Evolutionary conservation across 2,888 invertebrate species (phyloP).

Genomic region (Clanis bilineata): DNA sequence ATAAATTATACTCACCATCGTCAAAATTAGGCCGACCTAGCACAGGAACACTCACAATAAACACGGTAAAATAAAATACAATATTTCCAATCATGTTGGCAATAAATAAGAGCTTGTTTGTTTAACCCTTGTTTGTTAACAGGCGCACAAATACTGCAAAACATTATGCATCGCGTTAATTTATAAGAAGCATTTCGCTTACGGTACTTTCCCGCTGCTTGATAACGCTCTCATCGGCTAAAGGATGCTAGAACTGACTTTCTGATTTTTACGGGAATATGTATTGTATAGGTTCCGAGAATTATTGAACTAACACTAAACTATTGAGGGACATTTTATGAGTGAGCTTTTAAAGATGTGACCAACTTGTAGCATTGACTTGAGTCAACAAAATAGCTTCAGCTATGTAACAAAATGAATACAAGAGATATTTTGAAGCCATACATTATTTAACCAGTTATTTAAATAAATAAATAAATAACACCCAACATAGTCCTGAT

Average conservation of each 20-base stretch:
- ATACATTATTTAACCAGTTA: too few species aligned
- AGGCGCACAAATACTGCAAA: slow-evolving; percentile 5
- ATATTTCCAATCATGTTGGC: background rate
- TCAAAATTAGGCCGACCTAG: background rate
- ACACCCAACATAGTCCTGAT: too few species aligned
- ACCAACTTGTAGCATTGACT: background rate
- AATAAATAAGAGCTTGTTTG: background rate
- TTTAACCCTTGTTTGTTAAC: slow-evolving; percentile 6
- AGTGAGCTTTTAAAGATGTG: background rate
- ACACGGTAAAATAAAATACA: background rate
- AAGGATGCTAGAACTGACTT: background rate
- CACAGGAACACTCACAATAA: slow-evolving; percentile 5
- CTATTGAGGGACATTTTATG: background rate
- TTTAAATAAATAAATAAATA: too few species aligned
- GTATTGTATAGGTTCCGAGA: background rate
- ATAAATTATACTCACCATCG: background rate
- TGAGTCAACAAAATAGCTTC: too few species aligned
- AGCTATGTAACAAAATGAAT: too few species aligned
- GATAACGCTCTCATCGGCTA: slow-evolving; percentile 15
- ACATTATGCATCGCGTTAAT: background rate
- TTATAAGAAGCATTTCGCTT: slow-evolving; percentile 15
- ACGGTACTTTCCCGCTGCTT: slow-evolving; percentile 19
- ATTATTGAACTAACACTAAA: background rate
- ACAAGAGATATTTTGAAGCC: too few species aligned
- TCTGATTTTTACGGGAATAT: background rate